Evolutionary conservation across 1,140 invertebrate species (phyloP), one percentile per base, ranked within the genome.

Genomic region (Cataglyphis hispanica): DNA sequence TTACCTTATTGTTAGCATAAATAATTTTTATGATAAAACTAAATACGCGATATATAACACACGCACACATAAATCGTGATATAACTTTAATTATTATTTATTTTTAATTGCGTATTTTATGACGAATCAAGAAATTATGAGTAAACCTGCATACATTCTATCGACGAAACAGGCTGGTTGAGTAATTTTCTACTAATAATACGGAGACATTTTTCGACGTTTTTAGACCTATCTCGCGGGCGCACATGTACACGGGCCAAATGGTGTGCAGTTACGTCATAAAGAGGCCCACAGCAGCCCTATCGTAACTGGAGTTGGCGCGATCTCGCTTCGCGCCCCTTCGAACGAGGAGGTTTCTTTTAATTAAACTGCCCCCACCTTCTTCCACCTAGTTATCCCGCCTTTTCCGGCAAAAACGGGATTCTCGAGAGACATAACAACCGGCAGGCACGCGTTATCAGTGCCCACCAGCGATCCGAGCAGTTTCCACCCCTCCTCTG

Each of bases 301-400:
- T 74, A 70, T 72, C 86, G 90, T 90, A 86, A 72, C 66, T 56
- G 43, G 85, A 90, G 89, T 92, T 91, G 78, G 86, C 88, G 76
- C 85, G 84, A 86, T 89, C 81, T 89, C 89, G 85, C 87, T n/a
- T n/a, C n/a, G 90, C 90, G 46, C 46, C 46, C 46, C 89, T 78
- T 86, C 89, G 91, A 93, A 92, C 91, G 93, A 93, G 92, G 90
- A 93, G 93, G 93, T 94, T 95, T 94, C 94, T 94, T 94, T 95
- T 94, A 95, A 95, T 94, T 94, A 94, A 95, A 95, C 94, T 93
- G 91, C 93, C 92, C 89, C 91, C 27, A 85, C 58, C 66, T 67
- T 67, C 46, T 19, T 37, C 31, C 22, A 16, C 22, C 58, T 31
- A 83, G 63, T 86, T 84, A 88, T 78, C 70, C 80, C 77, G 69